Evolutionary conservation across 2,113 vertebrate genomes (phyloP).

Genomic region (Aldabrachelys gigantea): DNA sequence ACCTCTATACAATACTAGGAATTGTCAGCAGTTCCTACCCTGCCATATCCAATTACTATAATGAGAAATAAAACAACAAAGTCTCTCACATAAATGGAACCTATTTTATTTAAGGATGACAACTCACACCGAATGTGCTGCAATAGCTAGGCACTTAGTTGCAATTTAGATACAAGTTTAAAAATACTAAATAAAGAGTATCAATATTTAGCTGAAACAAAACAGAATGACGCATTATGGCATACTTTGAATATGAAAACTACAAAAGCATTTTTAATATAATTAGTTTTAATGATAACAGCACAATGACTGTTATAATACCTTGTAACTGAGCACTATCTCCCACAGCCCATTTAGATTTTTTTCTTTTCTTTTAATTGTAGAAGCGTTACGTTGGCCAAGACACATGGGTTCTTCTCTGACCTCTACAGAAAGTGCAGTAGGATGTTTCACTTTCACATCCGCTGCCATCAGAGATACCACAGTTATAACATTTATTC

Average conservation of each 20-base stretch:
- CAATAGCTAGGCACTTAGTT: not conserved
- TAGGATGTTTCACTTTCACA: not conserved
- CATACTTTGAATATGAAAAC: not conserved
- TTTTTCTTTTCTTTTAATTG: not conserved
- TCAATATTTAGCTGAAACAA: slow-evolving; percentile 1
- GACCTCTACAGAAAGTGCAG: not conserved
- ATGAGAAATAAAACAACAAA: slow-evolving; percentile 1
- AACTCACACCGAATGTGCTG: not conserved
- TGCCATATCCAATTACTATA: not conserved
- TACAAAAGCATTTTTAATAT: not conserved
- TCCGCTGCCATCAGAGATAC: not conserved
- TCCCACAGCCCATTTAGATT: not conserved
- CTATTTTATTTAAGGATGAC: not conserved
- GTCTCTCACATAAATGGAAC: not conserved
- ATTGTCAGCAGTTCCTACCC: not conserved
- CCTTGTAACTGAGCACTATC: not conserved
- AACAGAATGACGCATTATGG: not conserved
- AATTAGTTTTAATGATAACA: not conserved
- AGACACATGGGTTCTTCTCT: not conserved
- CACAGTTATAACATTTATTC: too few species aligned
- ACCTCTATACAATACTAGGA: not conserved
- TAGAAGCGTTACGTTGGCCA: not conserved
- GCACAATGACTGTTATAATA: not conserved
- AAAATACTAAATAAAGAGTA: slow-evolving; percentile 19
- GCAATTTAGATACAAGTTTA: slow-evolving; percentile 15